Base-by-base conservation (phyloP, 1,140 invertebrate genomes). In the Heliconius himera region DNA sequence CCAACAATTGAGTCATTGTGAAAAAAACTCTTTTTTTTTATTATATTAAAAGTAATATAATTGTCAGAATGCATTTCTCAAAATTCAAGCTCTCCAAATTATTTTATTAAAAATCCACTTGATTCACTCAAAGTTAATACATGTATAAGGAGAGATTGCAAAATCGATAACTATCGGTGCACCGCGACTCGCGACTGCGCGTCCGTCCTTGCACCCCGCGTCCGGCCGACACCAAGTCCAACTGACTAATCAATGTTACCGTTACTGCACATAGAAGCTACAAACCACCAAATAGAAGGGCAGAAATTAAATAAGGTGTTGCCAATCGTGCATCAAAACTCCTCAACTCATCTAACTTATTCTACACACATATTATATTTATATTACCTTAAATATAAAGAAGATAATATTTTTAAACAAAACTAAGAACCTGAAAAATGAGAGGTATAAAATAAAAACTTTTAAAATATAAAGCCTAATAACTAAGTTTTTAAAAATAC, bases 21-120 rank as follows among this genome's bases (percentile, higher is more conserved):
- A 80, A 70, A 54, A 29, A 16, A 46, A 46, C 41, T 33, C 11
- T 76, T 66, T 60, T 51, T 73, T 29, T 54, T 26, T 26, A 26
- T 26, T 38, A 38, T 29, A 70, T 51, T 4, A 8, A 74, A 75
- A 74, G 5, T 56, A 75, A 81, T 81, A 33, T 60, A 81, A 71
- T 60, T 81, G 60, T 74, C 72, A 70, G 75, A 56, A 77, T 76
- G 54, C 79, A 81, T 81, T 77, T 81, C 38, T 29, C 46, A 77
- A 26, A 8, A 13, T 66, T 18, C 1, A 66, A 66, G 11, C 9
- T 11, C 8, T 56, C 54, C 54, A 56, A 22, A 11, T 56, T 22
- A 56, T n/a, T n/a, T n/a, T n/a, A 56, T 20, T 8, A 22, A n/a
- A 22, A 56, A 56, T 56, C 8, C 11, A 56, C 1, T 22, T n/a